These are phyloP conservation scores for Thereva nobilitata DNA, from an alignment of 2,888 invertebrate genomes.

Conservation along the genomic window DNA sequence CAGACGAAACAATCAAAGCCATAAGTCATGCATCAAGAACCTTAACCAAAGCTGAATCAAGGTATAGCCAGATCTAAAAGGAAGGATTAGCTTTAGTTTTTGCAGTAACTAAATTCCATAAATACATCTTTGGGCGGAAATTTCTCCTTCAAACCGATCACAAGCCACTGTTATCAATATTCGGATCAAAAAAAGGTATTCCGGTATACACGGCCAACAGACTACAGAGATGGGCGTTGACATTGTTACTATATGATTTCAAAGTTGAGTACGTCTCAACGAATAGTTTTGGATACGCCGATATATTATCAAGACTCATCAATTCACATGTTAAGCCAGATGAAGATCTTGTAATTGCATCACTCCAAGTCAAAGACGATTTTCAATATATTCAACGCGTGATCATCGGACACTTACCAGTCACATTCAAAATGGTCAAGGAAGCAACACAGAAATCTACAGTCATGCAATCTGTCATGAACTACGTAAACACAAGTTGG, in stretches of 20 bases:
- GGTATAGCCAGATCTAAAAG: slow-evolving; percentile 46
- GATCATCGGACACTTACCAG: slow-evolving; percentile 30
- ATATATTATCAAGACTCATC: not conserved
- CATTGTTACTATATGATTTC: slow-evolving; percentile 21
- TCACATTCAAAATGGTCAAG: slow-evolving; percentile 38
- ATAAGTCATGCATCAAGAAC: slow-evolving; percentile 45
- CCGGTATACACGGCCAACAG: slow-evolving; percentile 26
- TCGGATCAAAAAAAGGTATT: slow-evolving; percentile 30
- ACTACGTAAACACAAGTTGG: slow-evolving; percentile 35
- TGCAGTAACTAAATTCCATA: slow-evolving; percentile 48
- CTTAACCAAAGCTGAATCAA: slow-evolving; percentile 47
- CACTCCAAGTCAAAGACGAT: slow-evolving; percentile 33
- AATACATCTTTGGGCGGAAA: slow-evolving; percentile 47
- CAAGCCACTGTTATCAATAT: slow-evolving; percentile 31
- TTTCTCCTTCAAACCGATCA: slow-evolving; percentile 47
- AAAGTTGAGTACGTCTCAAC: slow-evolving; percentile 5
- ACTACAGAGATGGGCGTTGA: slow-evolving; percentile 32
- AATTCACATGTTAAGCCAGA: not conserved
- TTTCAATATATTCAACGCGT: slow-evolving; percentile 26
- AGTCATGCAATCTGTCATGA: slow-evolving; percentile 2
- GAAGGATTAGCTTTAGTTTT: slow-evolving; percentile 44
- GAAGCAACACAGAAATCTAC: slow-evolving; percentile 30
- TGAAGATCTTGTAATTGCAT: not conserved
- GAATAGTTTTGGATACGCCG: not conserved
- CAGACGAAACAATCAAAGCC: slow-evolving; percentile 46